phyloP scores from a whole-genome alignment of 2,888 invertebrate genomes.

The Ectemnius continuus region DNA sequence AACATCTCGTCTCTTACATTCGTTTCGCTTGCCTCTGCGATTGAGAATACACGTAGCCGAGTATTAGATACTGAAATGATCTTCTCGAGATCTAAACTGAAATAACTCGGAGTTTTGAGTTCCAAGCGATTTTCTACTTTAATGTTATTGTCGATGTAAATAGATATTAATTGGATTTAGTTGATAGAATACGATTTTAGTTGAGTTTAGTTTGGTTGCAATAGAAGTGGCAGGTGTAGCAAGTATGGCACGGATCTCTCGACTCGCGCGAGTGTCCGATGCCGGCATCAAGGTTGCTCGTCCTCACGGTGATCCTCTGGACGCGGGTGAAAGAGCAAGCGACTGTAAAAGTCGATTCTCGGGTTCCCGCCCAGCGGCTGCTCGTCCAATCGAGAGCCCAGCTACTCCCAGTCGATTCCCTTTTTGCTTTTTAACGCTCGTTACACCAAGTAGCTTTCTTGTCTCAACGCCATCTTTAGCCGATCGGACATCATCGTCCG shows the following conservation, averaged over 20 bases:
- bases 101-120: too few relatives aligned
- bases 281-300: slow-evolving; percentile 40
- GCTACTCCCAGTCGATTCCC: slow-evolving; percentile 56
- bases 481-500: slow-evolving; percentile 66
- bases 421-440: slow-evolving; percentile 65
- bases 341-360: slow-evolving; percentile 70
- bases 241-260: neutral
- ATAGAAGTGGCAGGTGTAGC: too few relatives aligned
- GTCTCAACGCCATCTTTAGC: slow-evolving; percentile 74
- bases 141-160: too few relatives aligned
- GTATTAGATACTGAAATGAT: too few relatives aligned
- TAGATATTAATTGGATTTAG: too few relatives aligned
- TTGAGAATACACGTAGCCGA: too few relatives aligned
- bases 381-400: slow-evolving; percentile 65
- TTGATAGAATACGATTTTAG: too few relatives aligned
- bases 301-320: slow-evolving; percentile 41
- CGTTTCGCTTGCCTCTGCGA: too few relatives aligned
- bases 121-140: too few relatives aligned
- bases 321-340: slow-evolving; percentile 56
- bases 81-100: too few relatives aligned
- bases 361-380: slow-evolving; percentile 68
- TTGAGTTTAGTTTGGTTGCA: too few relatives aligned
- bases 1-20: too few relatives aligned
- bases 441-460: slow-evolving; percentile 70
- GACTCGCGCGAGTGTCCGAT: slow-evolving; percentile 22